Percentiles rank a stretch among this genome's conserved stretches.
These are phyloP conservation scores for rat (Rattus norvegicus) DNA, from an alignment of 2,113 vertebrate genomes.

Conservation along the genomic window DNA sequence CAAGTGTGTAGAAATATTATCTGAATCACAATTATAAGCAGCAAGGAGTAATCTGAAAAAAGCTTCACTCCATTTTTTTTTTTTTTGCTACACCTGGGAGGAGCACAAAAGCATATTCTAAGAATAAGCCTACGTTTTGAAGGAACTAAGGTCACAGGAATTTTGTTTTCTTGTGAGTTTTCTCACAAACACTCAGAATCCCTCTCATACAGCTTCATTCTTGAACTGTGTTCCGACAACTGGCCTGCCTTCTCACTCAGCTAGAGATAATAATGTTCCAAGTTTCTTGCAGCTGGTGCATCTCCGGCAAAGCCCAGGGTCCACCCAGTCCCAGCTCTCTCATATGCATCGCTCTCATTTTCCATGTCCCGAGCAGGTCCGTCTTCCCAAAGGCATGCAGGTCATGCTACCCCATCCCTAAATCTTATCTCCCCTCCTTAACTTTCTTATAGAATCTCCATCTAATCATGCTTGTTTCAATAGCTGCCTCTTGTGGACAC, in stretches of 20 bases:
- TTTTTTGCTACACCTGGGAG: neutral
- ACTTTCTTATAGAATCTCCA: neutral
- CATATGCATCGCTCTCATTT: neutral
- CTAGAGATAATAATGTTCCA: neutral
- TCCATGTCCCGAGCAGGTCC: neutral
- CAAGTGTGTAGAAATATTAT: neutral
- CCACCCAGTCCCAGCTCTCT: neutral
- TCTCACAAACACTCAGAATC: neutral
- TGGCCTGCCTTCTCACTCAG: neutral
- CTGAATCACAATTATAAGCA: neutral
- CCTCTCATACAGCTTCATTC: neutral
- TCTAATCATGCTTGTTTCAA: too few species aligned
- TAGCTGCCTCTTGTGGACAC: too few species aligned
- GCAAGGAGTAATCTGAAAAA: neutral
- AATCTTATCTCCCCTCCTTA: neutral
- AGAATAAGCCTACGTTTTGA: neutral
- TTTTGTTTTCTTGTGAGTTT: neutral
- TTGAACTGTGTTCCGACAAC: neutral
- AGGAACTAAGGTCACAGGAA: neutral
- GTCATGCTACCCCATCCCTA: neutral
- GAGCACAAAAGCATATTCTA: neutral
- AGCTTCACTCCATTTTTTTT: neutral
- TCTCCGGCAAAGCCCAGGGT: neutral
- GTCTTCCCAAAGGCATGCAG: neutral
- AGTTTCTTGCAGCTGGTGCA: neutral